phyloP scores from a whole-genome alignment of 2,113 vertebrate species.

The Sminthopsis crassicaudata region DNA sequence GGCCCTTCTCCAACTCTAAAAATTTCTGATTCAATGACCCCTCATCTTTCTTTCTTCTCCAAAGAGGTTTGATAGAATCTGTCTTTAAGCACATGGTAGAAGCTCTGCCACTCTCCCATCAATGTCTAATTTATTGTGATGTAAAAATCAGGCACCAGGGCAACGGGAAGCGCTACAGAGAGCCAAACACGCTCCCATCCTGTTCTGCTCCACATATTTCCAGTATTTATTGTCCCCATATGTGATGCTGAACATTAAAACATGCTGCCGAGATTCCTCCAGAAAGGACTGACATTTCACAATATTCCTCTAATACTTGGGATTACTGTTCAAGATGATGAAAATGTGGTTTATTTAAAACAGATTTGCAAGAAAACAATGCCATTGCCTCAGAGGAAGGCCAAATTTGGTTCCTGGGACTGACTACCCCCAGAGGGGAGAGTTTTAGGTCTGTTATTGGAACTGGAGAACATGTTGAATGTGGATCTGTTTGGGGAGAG shows the following conservation, averaged over 20 bases:
- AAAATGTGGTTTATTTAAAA: conserved; percentile 81
- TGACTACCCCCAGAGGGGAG: background rate
- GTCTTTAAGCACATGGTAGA: background rate
- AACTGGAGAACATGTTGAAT: background rate
- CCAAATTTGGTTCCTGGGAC: background rate
- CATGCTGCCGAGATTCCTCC: conserved; percentile 81
- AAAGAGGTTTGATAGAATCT: conserved; percentile 5
- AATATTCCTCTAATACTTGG: conserved; percentile 78
- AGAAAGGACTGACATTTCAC: conserved; percentile 81
- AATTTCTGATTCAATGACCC: background rate
- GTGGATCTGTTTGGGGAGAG: background rate
- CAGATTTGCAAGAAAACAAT: conserved; percentile 78
- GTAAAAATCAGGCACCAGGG: conserved; percentile 74
- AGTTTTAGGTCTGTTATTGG: background rate
- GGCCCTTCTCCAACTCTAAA: background rate
- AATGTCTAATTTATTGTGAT: conserved; percentile 71
- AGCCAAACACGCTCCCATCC: conserved; percentile 78
- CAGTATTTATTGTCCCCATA: conserved; percentile 82
- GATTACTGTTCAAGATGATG: conserved; percentile 77
- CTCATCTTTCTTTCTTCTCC: background rate
- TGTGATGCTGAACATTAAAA: conserved; percentile 80
- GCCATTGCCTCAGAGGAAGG: conserved; percentile 38
- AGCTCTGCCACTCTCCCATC: conserved; percentile 26
- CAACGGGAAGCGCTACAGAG: conserved; percentile 65
- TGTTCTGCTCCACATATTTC: conserved; percentile 79